Evolutionary conservation across 1,140 invertebrate species (phyloP).

Genomic region (Bombus polaris): DNA sequence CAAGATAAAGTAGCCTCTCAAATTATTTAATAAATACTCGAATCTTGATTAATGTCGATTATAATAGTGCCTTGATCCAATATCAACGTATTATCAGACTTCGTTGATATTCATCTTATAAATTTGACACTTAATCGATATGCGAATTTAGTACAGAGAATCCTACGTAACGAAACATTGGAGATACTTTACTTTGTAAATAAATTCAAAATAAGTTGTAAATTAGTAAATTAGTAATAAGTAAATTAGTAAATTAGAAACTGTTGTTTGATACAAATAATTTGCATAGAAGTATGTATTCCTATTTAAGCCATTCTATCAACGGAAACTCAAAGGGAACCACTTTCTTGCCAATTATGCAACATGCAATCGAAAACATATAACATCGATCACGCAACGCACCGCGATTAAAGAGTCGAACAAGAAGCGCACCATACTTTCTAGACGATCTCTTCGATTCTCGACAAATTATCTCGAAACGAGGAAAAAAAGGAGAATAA

Average conservation of each 20-base stretch:
- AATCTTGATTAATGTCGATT: not conserved
- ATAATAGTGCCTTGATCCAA: too few relatives aligned
- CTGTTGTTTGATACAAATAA: not conserved
- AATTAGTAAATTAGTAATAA: not conserved
- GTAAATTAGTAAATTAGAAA: not conserved
- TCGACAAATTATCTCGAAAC: not conserved
- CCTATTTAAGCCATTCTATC: not conserved
- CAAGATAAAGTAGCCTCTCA: not conserved
- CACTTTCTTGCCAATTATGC: not conserved
- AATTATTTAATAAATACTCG: not conserved
- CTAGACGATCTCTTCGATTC: not conserved
- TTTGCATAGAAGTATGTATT: not conserved
- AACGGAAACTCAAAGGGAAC: not conserved
- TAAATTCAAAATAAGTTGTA: not conserved
- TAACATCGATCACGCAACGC: conserved; percentile 3
- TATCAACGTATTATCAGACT: too few relatives aligned
- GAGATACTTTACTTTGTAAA: not conserved
- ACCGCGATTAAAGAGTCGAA: not conserved
- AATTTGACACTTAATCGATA: too few relatives aligned
- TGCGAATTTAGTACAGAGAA: too few relatives aligned
- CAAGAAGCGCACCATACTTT: not conserved
- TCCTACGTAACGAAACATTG: too few relatives aligned
- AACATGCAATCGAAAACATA: conserved; percentile 7
- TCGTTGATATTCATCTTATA: too few relatives aligned
- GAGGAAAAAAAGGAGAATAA: not conserved